phyloP scores from a whole-genome alignment of 2,113 vertebrate species.

The Protobothrops flavoviridis region DNA sequence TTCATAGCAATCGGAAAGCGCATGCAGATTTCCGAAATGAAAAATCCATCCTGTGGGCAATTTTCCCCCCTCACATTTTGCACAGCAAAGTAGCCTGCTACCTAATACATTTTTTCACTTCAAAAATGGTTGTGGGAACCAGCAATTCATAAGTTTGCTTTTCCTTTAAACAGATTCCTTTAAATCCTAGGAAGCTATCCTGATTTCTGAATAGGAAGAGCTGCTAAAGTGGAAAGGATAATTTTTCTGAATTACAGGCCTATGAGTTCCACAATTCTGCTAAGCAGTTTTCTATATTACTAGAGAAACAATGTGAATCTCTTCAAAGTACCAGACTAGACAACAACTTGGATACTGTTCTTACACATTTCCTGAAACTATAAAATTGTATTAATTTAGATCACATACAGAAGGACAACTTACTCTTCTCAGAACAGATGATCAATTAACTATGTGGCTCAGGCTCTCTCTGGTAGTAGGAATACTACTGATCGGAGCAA shows the following conservation, averaged over 20 bases:
- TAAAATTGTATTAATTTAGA: slow-evolving; percentile 55
- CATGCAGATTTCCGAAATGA: slow-evolving; percentile 23
- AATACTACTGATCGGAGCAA: neutral
- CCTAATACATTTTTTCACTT: neutral
- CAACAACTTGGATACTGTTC: slow-evolving; percentile 68
- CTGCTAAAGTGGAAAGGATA: neutral
- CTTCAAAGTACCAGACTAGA: slow-evolving; percentile 50
- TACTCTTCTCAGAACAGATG: neutral
- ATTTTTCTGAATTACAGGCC: neutral
- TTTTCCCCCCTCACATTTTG: neutral
- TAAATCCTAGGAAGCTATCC: neutral
- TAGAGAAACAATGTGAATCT: slow-evolving; percentile 38
- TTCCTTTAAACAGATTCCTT: neutral
- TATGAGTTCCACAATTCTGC: neutral
- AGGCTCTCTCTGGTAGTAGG: neutral
- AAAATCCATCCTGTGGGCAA: neutral
- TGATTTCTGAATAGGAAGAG: neutral
- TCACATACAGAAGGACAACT: slow-evolving; percentile 48
- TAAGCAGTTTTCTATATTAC: slow-evolving; percentile 58
- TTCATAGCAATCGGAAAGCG: neutral
- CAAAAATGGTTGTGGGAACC: neutral
- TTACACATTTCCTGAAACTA: slow-evolving; percentile 68
- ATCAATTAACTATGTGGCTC: neutral
- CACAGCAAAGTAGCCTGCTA: neutral
- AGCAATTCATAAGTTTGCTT: neutral